Percentiles rank a stretch among this genome's conserved stretches.
These are phyloP conservation scores for Caranx ignobilis DNA, from an alignment of 2,113 vertebrate species.

Conservation along the genomic window DNA sequence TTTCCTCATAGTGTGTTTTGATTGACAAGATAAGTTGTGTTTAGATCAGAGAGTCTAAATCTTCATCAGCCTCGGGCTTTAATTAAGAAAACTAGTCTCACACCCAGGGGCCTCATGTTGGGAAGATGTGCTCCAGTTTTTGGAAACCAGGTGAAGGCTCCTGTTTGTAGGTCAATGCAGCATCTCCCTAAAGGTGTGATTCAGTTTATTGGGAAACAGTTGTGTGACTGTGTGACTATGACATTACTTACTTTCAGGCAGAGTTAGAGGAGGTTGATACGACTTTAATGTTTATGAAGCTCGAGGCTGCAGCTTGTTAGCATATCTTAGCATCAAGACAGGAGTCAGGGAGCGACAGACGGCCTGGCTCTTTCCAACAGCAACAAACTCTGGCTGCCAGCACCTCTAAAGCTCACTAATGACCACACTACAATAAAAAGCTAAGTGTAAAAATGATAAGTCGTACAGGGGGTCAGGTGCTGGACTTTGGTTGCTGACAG, in stretches of 20 bases:
- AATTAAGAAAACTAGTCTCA: conserved; percentile 11
- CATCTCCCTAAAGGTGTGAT: background rate
- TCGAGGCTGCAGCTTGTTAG: background rate
- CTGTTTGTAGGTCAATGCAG: conserved; percentile 6
- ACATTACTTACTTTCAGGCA: background rate
- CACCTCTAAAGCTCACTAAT: background rate
- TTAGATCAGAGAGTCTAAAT: conserved; percentile 19
- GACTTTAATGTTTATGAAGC: background rate
- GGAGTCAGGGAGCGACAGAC: background rate
- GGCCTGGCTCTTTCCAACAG: background rate
- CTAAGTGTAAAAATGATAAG: background rate
- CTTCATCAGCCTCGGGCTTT: background rate
- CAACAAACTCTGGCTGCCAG: background rate
- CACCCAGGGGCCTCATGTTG: background rate
- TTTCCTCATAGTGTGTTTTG: conserved; percentile 13
- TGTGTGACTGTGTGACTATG: too few species aligned
- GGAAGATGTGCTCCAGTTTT: conserved; percentile 13
- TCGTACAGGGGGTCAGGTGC: background rate
- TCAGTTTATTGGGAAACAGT: background rate
- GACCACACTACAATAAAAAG: background rate
- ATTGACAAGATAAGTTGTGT: conserved; percentile 10
- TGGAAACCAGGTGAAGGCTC: background rate
- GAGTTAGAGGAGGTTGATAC: background rate
- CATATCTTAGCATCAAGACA: background rate
- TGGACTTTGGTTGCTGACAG: background rate